These are phyloP conservation scores for Phataginus tricuspis DNA, from an alignment of 2,797 vertebrate genomes.

Conservation along the genomic window DNA sequence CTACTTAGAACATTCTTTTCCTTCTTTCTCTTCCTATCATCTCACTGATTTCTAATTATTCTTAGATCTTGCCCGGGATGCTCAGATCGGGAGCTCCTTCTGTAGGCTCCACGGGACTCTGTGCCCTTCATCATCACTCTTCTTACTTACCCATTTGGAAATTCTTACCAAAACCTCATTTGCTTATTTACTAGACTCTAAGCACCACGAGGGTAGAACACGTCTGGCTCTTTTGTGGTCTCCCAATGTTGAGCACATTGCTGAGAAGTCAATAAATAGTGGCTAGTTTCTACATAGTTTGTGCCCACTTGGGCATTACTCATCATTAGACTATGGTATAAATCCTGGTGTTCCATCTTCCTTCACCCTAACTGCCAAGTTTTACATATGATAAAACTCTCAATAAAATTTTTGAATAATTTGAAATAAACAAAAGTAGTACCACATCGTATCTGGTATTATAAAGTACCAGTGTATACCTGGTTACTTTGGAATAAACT, in stretches of 20 bases:
- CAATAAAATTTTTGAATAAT: background rate
- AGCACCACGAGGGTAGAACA: background rate
- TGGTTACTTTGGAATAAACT: background rate
- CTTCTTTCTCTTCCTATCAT: background rate
- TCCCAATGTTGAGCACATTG: background rate
- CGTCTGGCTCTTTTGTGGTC: background rate
- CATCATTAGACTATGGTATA: background rate
- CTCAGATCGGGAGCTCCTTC: background rate
- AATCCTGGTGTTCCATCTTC: background rate
- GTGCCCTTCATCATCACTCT: background rate
- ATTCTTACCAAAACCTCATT: background rate
- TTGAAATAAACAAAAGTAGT: constrained; percentile 21
- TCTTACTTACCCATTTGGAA: background rate
- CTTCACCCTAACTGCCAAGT: background rate
- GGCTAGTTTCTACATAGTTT: background rate
- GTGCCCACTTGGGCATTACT: background rate
- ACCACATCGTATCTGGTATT: background rate
- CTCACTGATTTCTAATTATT: background rate
- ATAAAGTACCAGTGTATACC: too few species aligned
- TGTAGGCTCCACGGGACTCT: background rate
- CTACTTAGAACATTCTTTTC: background rate
- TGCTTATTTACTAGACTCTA: background rate
- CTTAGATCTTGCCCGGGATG: background rate
- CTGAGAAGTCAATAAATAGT: background rate
- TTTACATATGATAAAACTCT: background rate